Evolutionary conservation across 2,113 vertebrate species (phyloP).

Genomic region (Suricata suricatta): DNA sequence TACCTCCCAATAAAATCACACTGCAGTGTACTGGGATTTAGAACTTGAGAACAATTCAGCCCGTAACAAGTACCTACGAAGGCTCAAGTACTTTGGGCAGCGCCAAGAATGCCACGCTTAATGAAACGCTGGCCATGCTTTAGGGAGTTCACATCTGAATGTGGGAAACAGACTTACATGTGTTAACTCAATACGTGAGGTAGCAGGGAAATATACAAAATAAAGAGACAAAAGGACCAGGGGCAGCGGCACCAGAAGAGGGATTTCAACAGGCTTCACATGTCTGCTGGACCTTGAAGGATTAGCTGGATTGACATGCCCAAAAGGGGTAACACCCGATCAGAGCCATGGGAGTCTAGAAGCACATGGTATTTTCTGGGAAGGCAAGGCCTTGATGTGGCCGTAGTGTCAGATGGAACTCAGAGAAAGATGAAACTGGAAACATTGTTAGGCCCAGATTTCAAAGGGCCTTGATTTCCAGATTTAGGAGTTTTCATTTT

Average conservation of each 20-base stretch:
- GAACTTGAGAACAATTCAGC: neutral
- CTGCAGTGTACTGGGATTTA: neutral
- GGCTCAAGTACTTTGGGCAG: neutral
- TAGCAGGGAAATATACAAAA: slow-evolving; percentile 39
- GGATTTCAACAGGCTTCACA: neutral
- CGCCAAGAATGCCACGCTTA: neutral
- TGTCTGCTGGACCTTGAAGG: slow-evolving; percentile 1
- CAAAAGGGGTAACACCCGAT: neutral
- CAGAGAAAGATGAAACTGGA: slow-evolving; percentile 20
- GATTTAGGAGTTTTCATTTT: slow-evolving; percentile 20
- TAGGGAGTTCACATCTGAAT: neutral
- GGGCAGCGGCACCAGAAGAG: neutral
- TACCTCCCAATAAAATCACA: slow-evolving; percentile 13
- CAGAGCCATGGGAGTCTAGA: neutral
- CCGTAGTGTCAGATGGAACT: neutral
- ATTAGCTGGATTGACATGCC: neutral
- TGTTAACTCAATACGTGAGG: neutral
- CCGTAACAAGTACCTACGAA: slow-evolving; percentile 14
- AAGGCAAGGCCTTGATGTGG: neutral
- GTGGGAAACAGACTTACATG: neutral
- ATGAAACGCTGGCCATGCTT: neutral
- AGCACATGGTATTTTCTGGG: neutral
- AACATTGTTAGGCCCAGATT: neutral
- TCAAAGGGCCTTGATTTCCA: slow-evolving; percentile 20
- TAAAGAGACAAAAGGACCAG: slow-evolving; percentile 20